phyloP scores from a whole-genome alignment of 1,140 invertebrate species.

The Ladona fulva region DNA sequence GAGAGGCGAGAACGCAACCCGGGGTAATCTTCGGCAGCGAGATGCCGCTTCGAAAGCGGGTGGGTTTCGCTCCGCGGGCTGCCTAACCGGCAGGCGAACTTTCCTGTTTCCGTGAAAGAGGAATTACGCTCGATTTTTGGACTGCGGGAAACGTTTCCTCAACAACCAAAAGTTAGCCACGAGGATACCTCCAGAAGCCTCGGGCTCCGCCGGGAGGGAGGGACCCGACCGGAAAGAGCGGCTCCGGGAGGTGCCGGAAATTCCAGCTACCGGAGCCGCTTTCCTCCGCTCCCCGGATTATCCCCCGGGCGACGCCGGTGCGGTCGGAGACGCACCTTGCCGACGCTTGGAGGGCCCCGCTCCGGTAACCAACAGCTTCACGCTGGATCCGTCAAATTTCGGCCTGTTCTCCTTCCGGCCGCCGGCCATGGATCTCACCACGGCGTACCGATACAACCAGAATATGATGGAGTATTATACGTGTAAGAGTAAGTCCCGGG shows the following conservation, averaged over 20 bases:
- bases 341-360: background rate
- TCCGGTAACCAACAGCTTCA: background rate
- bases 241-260: background rate
- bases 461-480: constrained; percentile 99
- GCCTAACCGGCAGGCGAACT: too few species aligned
- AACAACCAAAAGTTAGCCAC: background rate
- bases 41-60: too few species aligned
- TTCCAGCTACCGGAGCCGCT: background rate
- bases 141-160: too few species aligned
- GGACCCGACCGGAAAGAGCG: background rate
- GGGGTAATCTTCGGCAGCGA: too few species aligned
- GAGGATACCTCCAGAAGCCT: background rate
- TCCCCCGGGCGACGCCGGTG: background rate
- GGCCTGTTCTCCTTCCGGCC: constrained; percentile 27
- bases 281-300: background rate
- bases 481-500: constrained; percentile 61
- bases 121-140: too few species aligned
- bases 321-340: too few species aligned
- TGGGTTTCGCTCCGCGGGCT: too few species aligned
- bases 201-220: background rate
- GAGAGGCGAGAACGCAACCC: too few species aligned
- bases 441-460: constrained; percentile 90
- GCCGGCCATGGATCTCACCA: constrained; percentile 71
- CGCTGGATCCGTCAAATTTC: constrained; percentile 27
- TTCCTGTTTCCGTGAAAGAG: too few species aligned